Evolutionary conservation across 2,888 invertebrate genomes (phyloP).

Genomic region (Agonopterix arenella): DNA sequence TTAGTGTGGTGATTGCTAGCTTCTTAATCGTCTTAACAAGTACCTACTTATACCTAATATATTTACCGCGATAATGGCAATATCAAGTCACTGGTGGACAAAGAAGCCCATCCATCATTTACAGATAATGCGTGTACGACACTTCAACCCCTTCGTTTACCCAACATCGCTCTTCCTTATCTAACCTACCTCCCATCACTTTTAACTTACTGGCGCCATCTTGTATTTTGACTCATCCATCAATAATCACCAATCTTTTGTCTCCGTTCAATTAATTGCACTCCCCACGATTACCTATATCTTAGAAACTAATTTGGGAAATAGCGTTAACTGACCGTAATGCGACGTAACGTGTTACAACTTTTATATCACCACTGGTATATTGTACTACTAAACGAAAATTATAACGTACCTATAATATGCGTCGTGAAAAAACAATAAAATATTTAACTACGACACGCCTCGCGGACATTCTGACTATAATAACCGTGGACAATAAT

Average conservation of each 20-base stretch:
- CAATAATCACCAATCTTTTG: too few relatives aligned
- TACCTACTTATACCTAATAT: too few relatives aligned
- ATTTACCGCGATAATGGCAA: slow-evolving; percentile 34
- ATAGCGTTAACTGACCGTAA: too few relatives aligned
- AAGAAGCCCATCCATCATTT: slow-evolving; percentile 59
- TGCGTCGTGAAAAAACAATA: slow-evolving; percentile 61
- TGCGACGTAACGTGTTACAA: background rate
- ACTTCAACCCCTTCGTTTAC: slow-evolving; percentile 51
- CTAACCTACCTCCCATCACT: too few relatives aligned
- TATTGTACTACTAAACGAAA: slow-evolving; percentile 29
- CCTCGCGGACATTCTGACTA: slow-evolving; percentile 46
- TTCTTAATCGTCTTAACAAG: too few relatives aligned
- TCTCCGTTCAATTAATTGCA: too few relatives aligned
- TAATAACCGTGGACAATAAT: slow-evolving; percentile 52
- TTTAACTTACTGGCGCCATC: too few relatives aligned
- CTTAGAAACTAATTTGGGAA: too few relatives aligned
- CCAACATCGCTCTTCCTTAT: background rate
- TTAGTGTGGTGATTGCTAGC: too few relatives aligned
- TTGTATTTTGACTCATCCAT: too few relatives aligned
- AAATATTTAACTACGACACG: slow-evolving; percentile 64
- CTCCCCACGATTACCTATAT: too few relatives aligned
- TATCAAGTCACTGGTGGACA: slow-evolving; percentile 40
- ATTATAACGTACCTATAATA: slow-evolving; percentile 56
- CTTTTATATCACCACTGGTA: background rate
- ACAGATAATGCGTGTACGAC: slow-evolving; percentile 49